Base-by-base conservation (phyloP, 2,888 invertebrate genomes). In the Drosophila suboccidentalis region DNA sequence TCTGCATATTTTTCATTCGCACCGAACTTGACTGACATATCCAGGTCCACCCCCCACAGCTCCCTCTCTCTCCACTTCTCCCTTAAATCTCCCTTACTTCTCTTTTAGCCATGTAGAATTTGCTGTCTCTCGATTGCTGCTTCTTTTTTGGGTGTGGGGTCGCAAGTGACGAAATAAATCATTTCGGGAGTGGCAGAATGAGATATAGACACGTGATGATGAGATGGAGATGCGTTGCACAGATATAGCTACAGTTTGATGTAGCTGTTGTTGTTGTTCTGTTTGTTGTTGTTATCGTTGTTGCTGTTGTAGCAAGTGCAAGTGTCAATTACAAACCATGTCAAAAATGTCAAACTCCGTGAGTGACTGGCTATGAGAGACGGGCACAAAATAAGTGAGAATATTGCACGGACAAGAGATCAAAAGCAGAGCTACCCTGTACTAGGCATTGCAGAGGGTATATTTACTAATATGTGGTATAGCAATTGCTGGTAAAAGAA, bases 321-420 rank as follows among this genome's bases (percentile, higher is more conserved):
- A 80, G 89, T 91, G 91, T 91, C 91, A 90, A 87, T 91, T 90
- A 89, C 91, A 90, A 82, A 84, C 80, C 82, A 85, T 91, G 91
- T 90, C 88, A 91, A 90, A 91, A 91, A 82, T 91, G 91, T 90
- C 90, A 91, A 89, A 85, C 82, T 80, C 80, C 67, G 76, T 78
- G 87, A 82, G 86, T 88, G 82, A 89, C 61, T 77, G 79, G 71
- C 80, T 39, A 64, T 64, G 72, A 47, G 58, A 66, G 82, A 54
- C 53, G 44, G 32, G 39, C 64, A 57, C 39, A 58, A 39, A 58
- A 67, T 36, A 54, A 46, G 13, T 38, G 9, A 38, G n/a, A 34
- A 41, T 47, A 43, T 47, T 34, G 44, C 36, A 41, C n/a, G 38
- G 4, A 17, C 15, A 26, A 22, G 2, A 15, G 39, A 39, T 44